Evolutionary conservation across 2,113 vertebrate genomes (phyloP), one percentile per base, ranked within the genome.

Genomic region (Epinephelus lanceolatus): DNA sequence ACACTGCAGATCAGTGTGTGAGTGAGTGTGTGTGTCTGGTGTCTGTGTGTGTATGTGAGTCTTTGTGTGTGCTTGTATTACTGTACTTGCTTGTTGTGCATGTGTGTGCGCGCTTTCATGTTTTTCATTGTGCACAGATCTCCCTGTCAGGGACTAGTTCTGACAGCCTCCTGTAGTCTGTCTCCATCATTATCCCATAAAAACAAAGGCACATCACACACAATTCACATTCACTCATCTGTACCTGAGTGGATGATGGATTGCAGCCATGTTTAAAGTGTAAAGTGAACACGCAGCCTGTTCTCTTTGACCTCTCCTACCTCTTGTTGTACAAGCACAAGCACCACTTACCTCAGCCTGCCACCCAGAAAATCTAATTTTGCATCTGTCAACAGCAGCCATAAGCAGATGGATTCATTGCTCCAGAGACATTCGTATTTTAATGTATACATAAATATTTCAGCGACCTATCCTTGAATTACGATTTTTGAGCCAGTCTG

Each of bases 331-430:
- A 71, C 51, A n/a, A 69, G 69, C 33, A 83, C 70, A 84, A 67
- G 53, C 71, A 51, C 53, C 83, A 78, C 83, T 91, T 83, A 86
- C 66, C 72, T 86, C 59, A 61, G 52, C 49, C 71, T 53, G 65
- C 78, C 67, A 86, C 65, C 65, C 68, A 77, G 33, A 86, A 89
- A 90, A 87, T 90, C 42, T 65, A 65, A 91, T 87, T 78, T 77
- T 81, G 45, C 40, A 77, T 84, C 72, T 86, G 78, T 77, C 89
- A 78, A 68, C 60, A 78, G 57, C 13, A 33, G 3, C 59, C 7
- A 63, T 51, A 76, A 81, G 55, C 70, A 77, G 40, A 63, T 33
- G 52, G 53, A 53, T 83, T 72, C 51, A 86, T 75, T 56, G 66
- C 63, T 25, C 45, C 10, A 59, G 56, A 73, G 70, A 60, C 62